Conservation (phyloP, 2,797 vertebrate species). For the Schizothorax lantsangensis region DNA sequence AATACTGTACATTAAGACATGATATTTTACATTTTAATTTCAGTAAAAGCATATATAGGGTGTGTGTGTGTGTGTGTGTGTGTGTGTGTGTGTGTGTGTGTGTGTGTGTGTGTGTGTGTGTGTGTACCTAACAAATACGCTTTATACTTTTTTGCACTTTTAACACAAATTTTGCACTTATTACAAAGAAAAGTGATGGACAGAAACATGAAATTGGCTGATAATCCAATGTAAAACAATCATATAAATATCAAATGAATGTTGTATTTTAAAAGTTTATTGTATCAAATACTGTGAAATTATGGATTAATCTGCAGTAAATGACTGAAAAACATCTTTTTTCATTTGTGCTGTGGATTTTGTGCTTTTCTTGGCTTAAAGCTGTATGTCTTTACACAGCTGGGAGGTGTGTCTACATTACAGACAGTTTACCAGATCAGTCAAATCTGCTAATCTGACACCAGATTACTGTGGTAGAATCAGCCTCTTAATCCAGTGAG, state of each 20-base stretch:
- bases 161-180: neutral
- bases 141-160: neutral
- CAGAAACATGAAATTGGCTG: neutral
- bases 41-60: neutral
- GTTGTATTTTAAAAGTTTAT: neutral
- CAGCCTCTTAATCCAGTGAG: slow-evolving; percentile 78
- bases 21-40: neutral
- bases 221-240: neutral
- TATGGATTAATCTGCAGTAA: neutral
- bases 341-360: slow-evolving; percentile 30
- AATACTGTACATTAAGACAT: neutral
- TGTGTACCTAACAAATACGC: neutral
- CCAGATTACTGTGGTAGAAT: slow-evolving; percentile 77
- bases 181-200: neutral
- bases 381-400: slow-evolving; percentile 57
- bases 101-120: too few relatives aligned
- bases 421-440: slow-evolving; percentile 75
- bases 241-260: neutral
- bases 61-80: too few relatives aligned
- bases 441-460: slow-evolving; percentile 83
- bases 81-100: too few relatives aligned
- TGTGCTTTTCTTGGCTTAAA: slow-evolving; percentile 7
- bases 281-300: neutral
- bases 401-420: slow-evolving; percentile 75
- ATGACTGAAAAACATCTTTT: slow-evolving; percentile 34